Evolutionary conservation across 1,140 invertebrate genomes (phyloP).

Genomic region (Acyrthosiphon pisum): DNA sequence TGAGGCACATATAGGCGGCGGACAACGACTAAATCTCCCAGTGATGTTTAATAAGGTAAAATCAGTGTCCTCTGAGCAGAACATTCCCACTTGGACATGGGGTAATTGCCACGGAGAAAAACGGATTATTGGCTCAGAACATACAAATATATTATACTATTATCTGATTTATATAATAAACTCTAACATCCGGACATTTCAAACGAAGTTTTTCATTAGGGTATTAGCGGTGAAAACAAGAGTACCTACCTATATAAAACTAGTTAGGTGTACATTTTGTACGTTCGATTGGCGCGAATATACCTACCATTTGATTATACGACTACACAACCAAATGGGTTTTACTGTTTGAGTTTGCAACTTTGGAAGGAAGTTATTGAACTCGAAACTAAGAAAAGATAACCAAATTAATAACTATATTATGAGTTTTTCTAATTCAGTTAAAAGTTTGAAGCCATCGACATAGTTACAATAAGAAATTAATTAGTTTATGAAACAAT

Average conservation of each 20-base stretch:
- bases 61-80: too few species aligned
- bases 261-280: neutral
- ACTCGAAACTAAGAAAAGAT: neutral
- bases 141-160: too few species aligned
- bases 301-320: neutral
- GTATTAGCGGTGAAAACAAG: neutral
- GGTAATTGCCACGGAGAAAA: too few species aligned
- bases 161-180: neutral
- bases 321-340: neutral
- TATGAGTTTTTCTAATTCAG: conserved; percentile 1
- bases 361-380: neutral
- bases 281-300: neutral
- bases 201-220: neutral
- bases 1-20: too few species aligned
- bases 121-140: too few species aligned
- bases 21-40: too few species aligned
- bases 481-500: conserved; percentile 12
- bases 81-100: too few species aligned
- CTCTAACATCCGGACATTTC: neutral
- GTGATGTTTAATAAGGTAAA: too few species aligned
- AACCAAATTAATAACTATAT: neutral
- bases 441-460: conserved; percentile 15
- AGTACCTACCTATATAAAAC: neutral
- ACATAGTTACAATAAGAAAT: neutral
- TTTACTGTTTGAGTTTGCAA: neutral